phyloP scores from a whole-genome alignment of 2,888 invertebrate species.

The Nomada fucata region DNA sequence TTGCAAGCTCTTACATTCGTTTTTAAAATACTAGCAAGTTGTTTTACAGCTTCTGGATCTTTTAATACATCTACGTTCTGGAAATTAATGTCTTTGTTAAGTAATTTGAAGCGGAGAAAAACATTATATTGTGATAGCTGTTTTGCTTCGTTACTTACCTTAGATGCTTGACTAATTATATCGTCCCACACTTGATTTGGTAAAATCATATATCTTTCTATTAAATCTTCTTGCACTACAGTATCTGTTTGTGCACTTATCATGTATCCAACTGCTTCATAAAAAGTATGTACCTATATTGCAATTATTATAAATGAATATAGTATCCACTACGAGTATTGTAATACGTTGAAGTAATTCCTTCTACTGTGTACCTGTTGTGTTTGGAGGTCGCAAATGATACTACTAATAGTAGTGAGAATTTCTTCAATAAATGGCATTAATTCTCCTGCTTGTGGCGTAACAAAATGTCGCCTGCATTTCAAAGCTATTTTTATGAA shows the following conservation, averaged over 20 bases:
- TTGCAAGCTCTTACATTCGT: slow-evolving; percentile 99
- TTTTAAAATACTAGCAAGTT: slow-evolving; percentile 98
- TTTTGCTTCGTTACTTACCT: slow-evolving; percentile 83
- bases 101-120: background rate
- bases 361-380: slow-evolving; percentile 90
- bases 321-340: background rate
- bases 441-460: slow-evolving; percentile 97
- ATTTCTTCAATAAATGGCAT: slow-evolving; percentile 99
- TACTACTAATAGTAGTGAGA: slow-evolving; percentile 96
- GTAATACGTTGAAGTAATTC: background rate
- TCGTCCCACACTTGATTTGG: slow-evolving; percentile 99
- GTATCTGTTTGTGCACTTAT: slow-evolving; percentile 97
- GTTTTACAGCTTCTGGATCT: slow-evolving; percentile 98
- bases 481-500: slow-evolving; percentile 99
- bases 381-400: slow-evolving; percentile 99
- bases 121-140: background rate
- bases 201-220: slow-evolving; percentile 98
- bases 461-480: slow-evolving; percentile 98
- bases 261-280: slow-evolving; percentile 99
- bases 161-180: slow-evolving; percentile 97
- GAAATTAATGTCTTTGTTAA: slow-evolving; percentile 35
- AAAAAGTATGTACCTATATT: slow-evolving; percentile 94
- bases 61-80: slow-evolving; percentile 97
- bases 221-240: slow-evolving; percentile 95
- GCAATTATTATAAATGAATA: background rate